Percentiles rank a stretch among this genome's conserved stretches.
These are phyloP conservation scores for Macrobrachium rosenbergii DNA, from an alignment of 1,140 invertebrate species.

Conservation along the genomic window DNA sequence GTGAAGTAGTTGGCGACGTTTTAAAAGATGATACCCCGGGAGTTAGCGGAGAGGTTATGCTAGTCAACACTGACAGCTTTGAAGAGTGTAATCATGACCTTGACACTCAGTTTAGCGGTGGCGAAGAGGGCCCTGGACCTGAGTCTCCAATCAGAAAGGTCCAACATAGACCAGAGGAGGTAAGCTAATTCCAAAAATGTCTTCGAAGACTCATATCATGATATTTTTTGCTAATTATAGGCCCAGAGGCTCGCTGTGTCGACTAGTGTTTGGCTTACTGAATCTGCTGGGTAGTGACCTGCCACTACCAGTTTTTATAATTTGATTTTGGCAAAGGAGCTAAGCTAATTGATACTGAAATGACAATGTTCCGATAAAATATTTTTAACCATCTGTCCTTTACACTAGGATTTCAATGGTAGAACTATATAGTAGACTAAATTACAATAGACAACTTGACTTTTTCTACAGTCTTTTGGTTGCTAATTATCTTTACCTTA, in stretches of 20 bases:
- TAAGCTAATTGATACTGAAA: too few relatives aligned
- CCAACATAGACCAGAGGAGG: conserved; percentile 29
- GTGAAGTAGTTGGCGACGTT: conserved; percentile 35
- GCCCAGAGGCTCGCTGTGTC: background rate
- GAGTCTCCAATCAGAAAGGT: conserved; percentile 50
- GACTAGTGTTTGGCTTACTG: background rate
- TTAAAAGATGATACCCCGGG: conserved; percentile 55
- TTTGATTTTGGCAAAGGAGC: too few relatives aligned
- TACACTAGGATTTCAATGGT: too few relatives aligned
- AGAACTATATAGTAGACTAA: too few relatives aligned
- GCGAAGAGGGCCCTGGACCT: conserved; percentile 36
- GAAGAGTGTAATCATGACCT: conserved; percentile 56
- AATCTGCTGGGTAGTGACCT: too few relatives aligned
- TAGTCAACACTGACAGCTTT: conserved; percentile 58
- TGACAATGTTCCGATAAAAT: too few relatives aligned
- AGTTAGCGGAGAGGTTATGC: conserved; percentile 54
- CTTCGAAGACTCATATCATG: background rate
- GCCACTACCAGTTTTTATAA: too few relatives aligned
- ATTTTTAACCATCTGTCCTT: too few relatives aligned
- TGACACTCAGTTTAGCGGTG: conserved; percentile 46
- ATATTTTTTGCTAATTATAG: background rate
- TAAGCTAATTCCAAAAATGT: background rate
- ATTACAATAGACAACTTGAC: too few relatives aligned
- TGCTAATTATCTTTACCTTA: too few relatives aligned
- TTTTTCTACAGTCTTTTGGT: too few relatives aligned